Conservation (phyloP, 2,797 vertebrate genomes). For the Lycodopsis pacificus region DNA sequence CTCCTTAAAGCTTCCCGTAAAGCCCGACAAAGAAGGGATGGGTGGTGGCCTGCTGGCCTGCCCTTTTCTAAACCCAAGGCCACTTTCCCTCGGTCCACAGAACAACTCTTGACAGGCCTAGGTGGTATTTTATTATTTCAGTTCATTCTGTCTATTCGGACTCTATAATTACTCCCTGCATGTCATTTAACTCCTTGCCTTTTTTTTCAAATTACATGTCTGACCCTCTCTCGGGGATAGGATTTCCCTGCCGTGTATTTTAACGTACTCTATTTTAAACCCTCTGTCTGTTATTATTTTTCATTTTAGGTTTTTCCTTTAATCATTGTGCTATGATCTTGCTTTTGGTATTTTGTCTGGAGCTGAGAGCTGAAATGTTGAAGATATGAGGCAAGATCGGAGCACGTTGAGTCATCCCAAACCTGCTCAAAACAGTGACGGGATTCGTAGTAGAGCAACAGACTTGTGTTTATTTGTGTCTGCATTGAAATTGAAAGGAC, state of each 20-base stretch:
- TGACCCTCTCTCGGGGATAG: conserved; percentile 80
- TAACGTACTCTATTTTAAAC: conserved; percentile 84
- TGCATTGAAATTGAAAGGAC: conserved; percentile 4
- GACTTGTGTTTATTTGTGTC: conserved; percentile 25
- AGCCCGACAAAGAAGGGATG: conserved; percentile 57
- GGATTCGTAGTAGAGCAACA: neutral
- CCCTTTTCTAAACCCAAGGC: conserved; percentile 72
- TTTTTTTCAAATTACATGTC: conserved; percentile 83
- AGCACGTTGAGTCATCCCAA: conserved; percentile 21
- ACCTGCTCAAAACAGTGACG: conserved; percentile 14
- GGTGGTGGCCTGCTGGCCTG: conserved; percentile 66
- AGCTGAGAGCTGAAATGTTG: conserved; percentile 65
- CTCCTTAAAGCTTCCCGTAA: conserved; percentile 71
- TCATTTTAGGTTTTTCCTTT: conserved; percentile 85
- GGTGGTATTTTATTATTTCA: conserved; percentile 87
- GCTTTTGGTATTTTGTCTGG: conserved; percentile 80
- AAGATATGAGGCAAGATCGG: conserved; percentile 57
- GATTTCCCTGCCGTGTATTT: conserved; percentile 84
- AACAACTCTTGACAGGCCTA: conserved; percentile 77
- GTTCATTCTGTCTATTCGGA: conserved; percentile 80
- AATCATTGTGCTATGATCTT: conserved; percentile 77
- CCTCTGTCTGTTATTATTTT: conserved; percentile 86
- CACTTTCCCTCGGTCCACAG: conserved; percentile 68
- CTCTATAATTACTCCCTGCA: conserved; percentile 86
- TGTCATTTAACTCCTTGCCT: conserved; percentile 79